Percentiles rank a stretch among this genome's conserved stretches.
Evolutionary conservation across 2,797 vertebrate species (phyloP).

Genomic region (Tinamus major): DNA sequence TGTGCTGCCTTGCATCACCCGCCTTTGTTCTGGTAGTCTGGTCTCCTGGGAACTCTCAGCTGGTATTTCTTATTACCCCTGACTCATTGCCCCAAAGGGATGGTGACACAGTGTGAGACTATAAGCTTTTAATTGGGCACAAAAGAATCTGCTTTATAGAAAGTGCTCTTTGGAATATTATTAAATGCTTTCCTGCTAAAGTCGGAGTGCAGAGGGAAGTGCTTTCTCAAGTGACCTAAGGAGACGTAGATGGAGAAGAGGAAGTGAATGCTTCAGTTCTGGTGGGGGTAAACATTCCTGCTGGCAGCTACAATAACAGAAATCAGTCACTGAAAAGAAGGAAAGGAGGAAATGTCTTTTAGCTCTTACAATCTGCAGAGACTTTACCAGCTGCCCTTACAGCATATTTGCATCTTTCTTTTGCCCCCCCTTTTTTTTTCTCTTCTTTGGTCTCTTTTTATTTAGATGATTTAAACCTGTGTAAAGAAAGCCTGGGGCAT

Average conservation of each 20-base stretch:
- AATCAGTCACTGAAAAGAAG: conserved; percentile 20
- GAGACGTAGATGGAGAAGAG: background rate
- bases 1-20: background rate
- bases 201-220: background rate
- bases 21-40: background rate
- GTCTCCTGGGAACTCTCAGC: background rate
- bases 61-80: background rate
- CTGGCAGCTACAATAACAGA: conserved; percentile 9
- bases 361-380: background rate
- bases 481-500: background rate
- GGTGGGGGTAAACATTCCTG: background rate
- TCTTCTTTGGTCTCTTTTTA: background rate
- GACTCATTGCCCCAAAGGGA: background rate
- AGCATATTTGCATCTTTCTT: background rate
- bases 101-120: background rate
- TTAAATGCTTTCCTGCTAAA: background rate
- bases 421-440: background rate
- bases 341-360: background rate
- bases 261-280: background rate
- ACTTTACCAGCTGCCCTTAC: background rate
- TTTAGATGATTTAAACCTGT: background rate
- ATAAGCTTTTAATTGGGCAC: background rate
- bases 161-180: background rate
- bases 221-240: background rate
- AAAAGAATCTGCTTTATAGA: background rate